Base-by-base conservation (phyloP, 2,888 invertebrate species). In the Euzetes globulus region DNA sequence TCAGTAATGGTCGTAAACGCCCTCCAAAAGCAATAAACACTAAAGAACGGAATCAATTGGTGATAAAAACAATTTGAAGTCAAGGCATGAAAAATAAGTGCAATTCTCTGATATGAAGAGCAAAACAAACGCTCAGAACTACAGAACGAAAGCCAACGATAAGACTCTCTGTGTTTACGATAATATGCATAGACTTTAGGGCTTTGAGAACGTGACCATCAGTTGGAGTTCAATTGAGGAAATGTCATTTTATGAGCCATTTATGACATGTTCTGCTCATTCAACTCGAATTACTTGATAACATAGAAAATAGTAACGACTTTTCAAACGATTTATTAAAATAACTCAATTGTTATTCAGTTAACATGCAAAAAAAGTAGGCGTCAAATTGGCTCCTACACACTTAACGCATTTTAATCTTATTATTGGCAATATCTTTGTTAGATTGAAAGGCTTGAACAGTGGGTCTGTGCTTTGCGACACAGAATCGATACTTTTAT, bases 81-180 rank as follows among this genome's bases (percentile, higher is more conserved):
- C 7, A 41, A 41, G 41, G 41, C 41, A 41, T 41, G 41, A 41
- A 47, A 47, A 47, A 33, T 33, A 3, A 47, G 7, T 13, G 13
- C 13, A 17, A 47, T 17, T 47, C 17, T 13, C 47, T 47, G 15
- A 47, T 47, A 47, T 47, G 15, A 47, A 17, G 15, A 47, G 47
- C 47, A 47, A 47, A 47, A 47, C 47, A 47, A 47, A 47, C 3
- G 13, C 47, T 47, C 47, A 13, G 13, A 47, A 17, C 47, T 47
- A 25, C 22, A 11, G 25, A 55, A 47, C 17, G 3, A n/a, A 6
- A 33, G 33, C 9, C 33, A 6, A 33, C 19, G 52, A 52, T 52
- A 52, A 52, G 52, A 52, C n/a, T 52, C 19, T n/a, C n/a, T n/a
- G n/a, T 52, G 52, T 52, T 52, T 52, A 52, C 52, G 52, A 52